A percentile compares a stretch with the other conserved stretches of the same genome.
phyloP scores from a whole-genome alignment of 2,113 vertebrate species.

The Platichthys flesus region DNA sequence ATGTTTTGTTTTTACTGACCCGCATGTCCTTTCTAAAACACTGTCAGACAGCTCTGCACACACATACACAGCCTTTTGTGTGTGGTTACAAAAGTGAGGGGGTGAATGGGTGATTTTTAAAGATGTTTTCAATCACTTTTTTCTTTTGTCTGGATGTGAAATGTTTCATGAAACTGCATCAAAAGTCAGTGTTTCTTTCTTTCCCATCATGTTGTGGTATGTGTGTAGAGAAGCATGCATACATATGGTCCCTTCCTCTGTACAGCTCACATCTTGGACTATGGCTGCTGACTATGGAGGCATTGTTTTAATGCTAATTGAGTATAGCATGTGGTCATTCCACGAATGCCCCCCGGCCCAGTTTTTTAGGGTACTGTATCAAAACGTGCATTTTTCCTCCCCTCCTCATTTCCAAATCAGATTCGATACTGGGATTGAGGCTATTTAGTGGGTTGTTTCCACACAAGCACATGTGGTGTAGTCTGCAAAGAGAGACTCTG shows the following conservation, averaged over 20 bases:
- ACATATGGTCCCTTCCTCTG: constrained; percentile 16
- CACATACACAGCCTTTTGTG: neutral
- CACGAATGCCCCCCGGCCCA: constrained; percentile 52
- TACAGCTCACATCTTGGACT: constrained; percentile 43
- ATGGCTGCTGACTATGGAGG: constrained; percentile 57
- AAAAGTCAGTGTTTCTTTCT: constrained; percentile 19
- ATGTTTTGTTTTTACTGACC: constrained; percentile 44
- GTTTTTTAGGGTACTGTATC: constrained; percentile 59
- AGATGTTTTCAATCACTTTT: constrained; percentile 3
- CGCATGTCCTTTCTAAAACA: constrained; percentile 13
- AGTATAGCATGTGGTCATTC: constrained; percentile 69
- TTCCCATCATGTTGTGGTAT: constrained; percentile 9
- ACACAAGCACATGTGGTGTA: constrained; percentile 31
- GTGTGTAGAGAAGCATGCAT: constrained; percentile 1
- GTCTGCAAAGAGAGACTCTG: constrained; percentile 24
- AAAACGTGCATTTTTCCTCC: constrained; percentile 39
- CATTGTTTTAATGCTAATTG: constrained; percentile 77
- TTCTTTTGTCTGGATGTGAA: constrained; percentile 13
- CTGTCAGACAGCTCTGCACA: neutral
- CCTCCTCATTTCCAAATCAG: constrained; percentile 58
- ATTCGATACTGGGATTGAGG: constrained; percentile 54
- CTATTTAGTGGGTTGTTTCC: constrained; percentile 45
- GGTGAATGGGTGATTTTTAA: constrained; percentile 10
- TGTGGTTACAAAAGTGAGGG: constrained; percentile 6
- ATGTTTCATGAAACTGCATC: constrained; percentile 25